Base-by-base conservation (phyloP, 2,113 vertebrate species). In the Ranitomeya imitator region DNA sequence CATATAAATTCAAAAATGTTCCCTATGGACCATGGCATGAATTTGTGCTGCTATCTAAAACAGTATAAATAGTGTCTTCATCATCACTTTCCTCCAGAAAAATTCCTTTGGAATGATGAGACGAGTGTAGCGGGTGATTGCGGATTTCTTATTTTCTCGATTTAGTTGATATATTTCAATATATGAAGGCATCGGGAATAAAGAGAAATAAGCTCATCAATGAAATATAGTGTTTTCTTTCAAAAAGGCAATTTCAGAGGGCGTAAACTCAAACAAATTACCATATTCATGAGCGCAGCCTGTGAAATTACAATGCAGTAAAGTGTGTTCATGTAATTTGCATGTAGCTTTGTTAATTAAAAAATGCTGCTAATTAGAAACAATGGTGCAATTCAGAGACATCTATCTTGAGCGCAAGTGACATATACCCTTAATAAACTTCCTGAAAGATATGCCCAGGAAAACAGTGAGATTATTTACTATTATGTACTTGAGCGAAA, bases 191-290 rank as follows among this genome's bases (percentile, higher is more conserved):
- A 92, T 92, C 93, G 94, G 93, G 94, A 95, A 95, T 95, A 94
- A 95, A 95, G 94, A 94, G 95, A 55, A 95, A 95, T 95, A 95
- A 94, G 92, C 94, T 95, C 91, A 89, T 93, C 94, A 93, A 95
- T 95, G 96, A 95, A 95, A 94, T 95, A 93, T 55, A 67, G 45
- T 84, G 82, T 84, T 84, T 95, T 95, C 60, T 84, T 96, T 95
- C 95, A 95, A 96, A 93, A 94, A 96, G 95, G 95, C 93, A 94
- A 94, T 95, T 96, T 94, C 93, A 96, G 94, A 96, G 95, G 94
- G 85, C 93, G 93, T 95, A 95, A 96, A 96, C 95, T 94, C 73
- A 93, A 95, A 92, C 94, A 95, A 90, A 96, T 96, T 95, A 96
- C 93, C 95, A 96, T 96, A 96, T 96, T 96, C 95, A 96, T 96